A percentile compares a stretch with the other conserved stretches of the same genome.
Conservation (phyloP, 2,113 vertebrate species). For the Sinocyclocheilus maitianheensis region DNA sequence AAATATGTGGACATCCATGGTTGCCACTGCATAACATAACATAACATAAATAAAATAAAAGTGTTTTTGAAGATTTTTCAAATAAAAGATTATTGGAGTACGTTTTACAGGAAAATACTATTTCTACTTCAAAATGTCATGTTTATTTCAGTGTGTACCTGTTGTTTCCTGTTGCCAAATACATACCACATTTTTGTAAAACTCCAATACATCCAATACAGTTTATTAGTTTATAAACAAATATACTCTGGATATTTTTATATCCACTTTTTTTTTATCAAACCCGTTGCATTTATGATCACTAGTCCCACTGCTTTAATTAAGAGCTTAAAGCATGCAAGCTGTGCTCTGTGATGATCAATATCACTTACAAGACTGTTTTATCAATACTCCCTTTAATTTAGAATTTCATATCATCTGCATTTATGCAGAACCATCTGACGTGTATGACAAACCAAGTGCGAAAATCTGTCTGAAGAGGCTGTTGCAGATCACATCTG, state of each 20-base stretch:
- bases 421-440: background rate
- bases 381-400: background rate
- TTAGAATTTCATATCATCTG: background rate
- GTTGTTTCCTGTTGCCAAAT: too few species aligned
- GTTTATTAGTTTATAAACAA: too few species aligned
- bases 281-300: background rate
- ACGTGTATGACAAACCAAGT: background rate
- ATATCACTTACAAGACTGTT: background rate
- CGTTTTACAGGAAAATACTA: too few species aligned
- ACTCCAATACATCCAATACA: too few species aligned
- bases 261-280: background rate
- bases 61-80: too few species aligned
- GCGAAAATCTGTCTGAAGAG: background rate
- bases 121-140: too few species aligned
- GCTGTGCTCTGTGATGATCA: background rate
- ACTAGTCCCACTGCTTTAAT: background rate
- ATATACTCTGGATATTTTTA: background rate
- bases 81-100: too few species aligned
- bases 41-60: too few species aligned
- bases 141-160: too few species aligned
- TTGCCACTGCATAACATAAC: too few species aligned
- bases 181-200: too few species aligned
- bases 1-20: too few species aligned
- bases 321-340: background rate
- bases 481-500: constrained; percentile 2